Percentiles rank a stretch among this genome's conserved stretches.
These are phyloP conservation scores for Caenorhabditis inopinata DNA, from an alignment of 1,140 invertebrate species.

Conservation along the genomic window DNA sequence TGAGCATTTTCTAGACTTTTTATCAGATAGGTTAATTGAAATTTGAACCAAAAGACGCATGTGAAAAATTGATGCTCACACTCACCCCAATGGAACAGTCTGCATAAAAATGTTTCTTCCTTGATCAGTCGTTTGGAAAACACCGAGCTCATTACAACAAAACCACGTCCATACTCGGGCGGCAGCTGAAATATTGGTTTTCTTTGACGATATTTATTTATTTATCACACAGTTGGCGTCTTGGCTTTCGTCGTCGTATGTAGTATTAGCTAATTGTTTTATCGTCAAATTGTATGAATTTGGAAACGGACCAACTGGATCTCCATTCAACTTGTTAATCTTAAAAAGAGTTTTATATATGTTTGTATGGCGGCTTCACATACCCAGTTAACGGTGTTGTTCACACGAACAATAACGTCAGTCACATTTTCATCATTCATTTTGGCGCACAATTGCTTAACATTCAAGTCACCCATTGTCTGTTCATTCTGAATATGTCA, in stretches of 20 bases:
- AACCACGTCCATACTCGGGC: constrained; percentile 51
- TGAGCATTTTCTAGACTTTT: too few relatives aligned
- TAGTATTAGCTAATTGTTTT: not conserved
- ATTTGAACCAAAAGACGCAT: not conserved
- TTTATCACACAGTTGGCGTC: not conserved
- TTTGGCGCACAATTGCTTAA: not conserved
- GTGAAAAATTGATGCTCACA: not conserved
- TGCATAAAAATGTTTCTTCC: constrained; percentile 44
- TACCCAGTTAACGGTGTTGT: constrained; percentile 32
- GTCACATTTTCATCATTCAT: constrained; percentile 19
- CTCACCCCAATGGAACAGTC: constrained; percentile 47
- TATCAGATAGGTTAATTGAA: too few relatives aligned
- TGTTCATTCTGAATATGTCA: constrained; percentile 5
- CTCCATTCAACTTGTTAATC: constrained; percentile 31
- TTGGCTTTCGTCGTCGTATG: not conserved
- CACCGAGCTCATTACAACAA: constrained; percentile 52
- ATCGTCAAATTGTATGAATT: constrained; percentile 34
- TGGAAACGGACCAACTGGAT: not conserved
- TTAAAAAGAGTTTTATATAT: not conserved
- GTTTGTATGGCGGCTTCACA: not conserved
- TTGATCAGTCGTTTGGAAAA: constrained; percentile 49
- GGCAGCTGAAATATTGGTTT: not conserved
- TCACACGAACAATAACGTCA: constrained; percentile 5
- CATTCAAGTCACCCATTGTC: constrained; percentile 32
- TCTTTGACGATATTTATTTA: not conserved